Evolutionary conservation across 2,888 invertebrate genomes (phyloP).

Genomic region (Drosophila peninsularis): DNA sequence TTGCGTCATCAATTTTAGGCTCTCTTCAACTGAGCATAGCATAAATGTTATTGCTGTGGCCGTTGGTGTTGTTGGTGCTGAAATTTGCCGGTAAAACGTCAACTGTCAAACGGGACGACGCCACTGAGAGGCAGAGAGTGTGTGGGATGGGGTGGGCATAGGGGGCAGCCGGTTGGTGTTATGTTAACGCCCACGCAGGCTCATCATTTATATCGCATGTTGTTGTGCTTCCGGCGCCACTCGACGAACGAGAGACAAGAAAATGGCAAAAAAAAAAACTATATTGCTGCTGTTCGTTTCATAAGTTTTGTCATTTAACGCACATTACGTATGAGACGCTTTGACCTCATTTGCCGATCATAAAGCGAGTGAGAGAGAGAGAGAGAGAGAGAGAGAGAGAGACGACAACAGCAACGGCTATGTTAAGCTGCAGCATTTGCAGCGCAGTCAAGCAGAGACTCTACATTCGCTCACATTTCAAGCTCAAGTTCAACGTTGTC

Average conservation of each 20-base stretch:
- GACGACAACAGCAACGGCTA: conserved; percentile 3
- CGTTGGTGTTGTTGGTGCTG: conserved; percentile 11
- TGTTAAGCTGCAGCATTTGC: conserved; percentile 24
- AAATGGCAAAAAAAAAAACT: conserved; percentile 14
- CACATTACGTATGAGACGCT: conserved; percentile 68
- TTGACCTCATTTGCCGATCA: conserved; percentile 71
- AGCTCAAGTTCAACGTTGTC: conserved; percentile 75
- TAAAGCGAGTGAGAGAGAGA: conserved; percentile 47
- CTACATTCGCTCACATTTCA: conserved; percentile 60
- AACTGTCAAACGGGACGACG: conserved; percentile 70
- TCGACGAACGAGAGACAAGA: conserved; percentile 17
- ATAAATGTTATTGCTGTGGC: neutral
- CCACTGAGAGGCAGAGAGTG: conserved; percentile 12
- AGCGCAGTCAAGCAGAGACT: conserved; percentile 41
- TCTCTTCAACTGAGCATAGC: conserved; percentile 40
- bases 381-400: conserved; percentile 47
- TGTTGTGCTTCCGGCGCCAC: conserved; percentile 77
- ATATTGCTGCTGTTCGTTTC: conserved; percentile 39
- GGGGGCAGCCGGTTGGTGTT: conserved; percentile 9
- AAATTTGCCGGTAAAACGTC: conserved; percentile 74
- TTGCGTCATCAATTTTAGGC: conserved; percentile 63
- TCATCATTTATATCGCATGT: conserved; percentile 65
- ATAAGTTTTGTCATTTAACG: conserved; percentile 65
- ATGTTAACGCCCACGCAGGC: conserved; percentile 46
- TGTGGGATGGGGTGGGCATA: neutral